phyloP scores from a whole-genome alignment of 1,140 invertebrate species.

The Lycorma delicatula region DNA sequence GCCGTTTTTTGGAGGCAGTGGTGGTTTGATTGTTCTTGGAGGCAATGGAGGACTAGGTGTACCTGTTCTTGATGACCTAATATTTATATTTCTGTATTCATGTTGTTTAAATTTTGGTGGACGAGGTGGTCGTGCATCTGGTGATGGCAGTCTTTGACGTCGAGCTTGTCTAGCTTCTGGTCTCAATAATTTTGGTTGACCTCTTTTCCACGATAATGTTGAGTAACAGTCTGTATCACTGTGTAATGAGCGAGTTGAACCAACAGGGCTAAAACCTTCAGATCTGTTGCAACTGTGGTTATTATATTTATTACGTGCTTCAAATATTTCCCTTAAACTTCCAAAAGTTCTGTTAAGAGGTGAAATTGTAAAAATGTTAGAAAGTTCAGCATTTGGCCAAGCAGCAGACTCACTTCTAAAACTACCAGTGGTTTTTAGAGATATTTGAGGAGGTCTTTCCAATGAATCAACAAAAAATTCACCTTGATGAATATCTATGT shows the following conservation, averaged over 20 bases:
- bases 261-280: slow-evolving; percentile 23
- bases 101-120: slow-evolving; percentile 40
- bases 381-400: slow-evolving; percentile 5
- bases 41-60: slow-evolving; percentile 33
- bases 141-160: slow-evolving; percentile 44
- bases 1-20: slow-evolving; percentile 48
- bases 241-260: slow-evolving; percentile 26
- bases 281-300: slow-evolving; percentile 16
- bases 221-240: slow-evolving; percentile 25
- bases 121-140: slow-evolving; percentile 3
- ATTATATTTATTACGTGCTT: slow-evolving; percentile 38
- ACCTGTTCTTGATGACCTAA: slow-evolving; percentile 20
- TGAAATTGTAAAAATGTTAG: slow-evolving; percentile 25
- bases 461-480: slow-evolving; percentile 43
- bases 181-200: slow-evolving; percentile 22
- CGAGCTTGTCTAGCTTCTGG: slow-evolving; percentile 37
- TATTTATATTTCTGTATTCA: slow-evolving; percentile 42
- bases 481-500: slow-evolving; percentile 37
- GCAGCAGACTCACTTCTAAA: slow-evolving; percentile 43
- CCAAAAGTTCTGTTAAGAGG: slow-evolving; percentile 44
- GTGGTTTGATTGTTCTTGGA: slow-evolving; percentile 33
- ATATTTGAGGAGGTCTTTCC: slow-evolving; percentile 47
- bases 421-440: slow-evolving; percentile 48
- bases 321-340: slow-evolving; percentile 62
- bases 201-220: slow-evolving; percentile 17